Evolutionary conservation across 2,113 vertebrate species (phyloP), one percentile per base, ranked within the genome.

Genomic region (Lepisosteus oculatus): DNA sequence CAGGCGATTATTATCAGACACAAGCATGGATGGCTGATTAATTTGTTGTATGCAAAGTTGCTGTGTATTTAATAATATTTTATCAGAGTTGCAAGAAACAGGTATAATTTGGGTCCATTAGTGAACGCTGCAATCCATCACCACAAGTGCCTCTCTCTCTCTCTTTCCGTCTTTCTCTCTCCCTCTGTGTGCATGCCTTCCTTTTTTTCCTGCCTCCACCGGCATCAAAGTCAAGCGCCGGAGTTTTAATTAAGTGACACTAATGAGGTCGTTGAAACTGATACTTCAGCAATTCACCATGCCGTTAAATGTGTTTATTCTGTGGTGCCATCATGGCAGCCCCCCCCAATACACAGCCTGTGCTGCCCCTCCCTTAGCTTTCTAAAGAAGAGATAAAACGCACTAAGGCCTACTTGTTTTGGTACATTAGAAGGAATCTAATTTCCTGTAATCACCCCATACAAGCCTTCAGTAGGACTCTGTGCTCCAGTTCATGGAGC

Each of bases 191-290:
- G 8, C 42, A 9, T 15, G 41, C 43, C 47, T 7, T 44, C 57
- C 56, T 43, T 71, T 61, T 56, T 43, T 15, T 61, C 65, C 88
- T 89, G 90, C 89, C 90, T 90, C 89, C 90, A 91, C 88, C 81
- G 89, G 90, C 92, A 94, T 95, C 93, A 94, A 94, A 94, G 93
- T 95, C 93, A 95, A 95, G 90, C 93, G 92, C 93, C 93, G 91
- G 93, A 93, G 92, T 93, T 94, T 95, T 95, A 95, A 95, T 94
- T 95, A 95, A 95, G 92, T 95, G 93, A 94, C 94, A 95, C 92
- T 95, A 95, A 95, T 95, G 93, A 95, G 94, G 92, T 94, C 93
- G 88, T 93, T 93, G 92, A 94, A 94, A 93, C 92, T 91, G 91
- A 93, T 94, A 92, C 90, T 92, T 90, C 91, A 93, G 91, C 91